A percentile compares a stretch with the other conserved stretches of the same genome.
Evolutionary conservation across 2,797 vertebrate genomes (phyloP).

Genomic region (Acipenser oxyrinchus): DNA sequence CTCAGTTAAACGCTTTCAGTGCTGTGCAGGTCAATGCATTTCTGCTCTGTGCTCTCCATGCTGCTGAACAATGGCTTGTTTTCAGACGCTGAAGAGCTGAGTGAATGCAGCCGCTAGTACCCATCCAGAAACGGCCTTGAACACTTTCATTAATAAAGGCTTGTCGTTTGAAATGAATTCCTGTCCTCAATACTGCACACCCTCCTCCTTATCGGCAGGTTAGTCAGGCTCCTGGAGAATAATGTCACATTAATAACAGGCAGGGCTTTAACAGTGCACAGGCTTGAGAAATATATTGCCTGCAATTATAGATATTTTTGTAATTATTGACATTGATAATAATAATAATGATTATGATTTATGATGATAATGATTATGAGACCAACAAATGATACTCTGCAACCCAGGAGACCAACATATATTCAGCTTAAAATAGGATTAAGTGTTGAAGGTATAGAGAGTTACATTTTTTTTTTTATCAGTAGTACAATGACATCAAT

Average conservation of each 20-base stretch:
- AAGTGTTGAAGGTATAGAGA: too few species aligned
- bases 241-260: conserved; percentile 44
- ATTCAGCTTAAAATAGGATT: too few species aligned
- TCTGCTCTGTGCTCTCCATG: conserved; percentile 48
- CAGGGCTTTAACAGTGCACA: conserved; percentile 25
- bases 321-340: background rate
- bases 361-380: too few species aligned
- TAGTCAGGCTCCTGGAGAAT: conserved; percentile 43
- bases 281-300: conserved; percentile 22
- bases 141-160: conserved; percentile 48
- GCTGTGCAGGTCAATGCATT: conserved; percentile 53
- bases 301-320: background rate
- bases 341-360: background rate
- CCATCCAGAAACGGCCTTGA: conserved; percentile 57
- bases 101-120: conserved; percentile 42
- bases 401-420: too few species aligned
- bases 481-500: too few species aligned
- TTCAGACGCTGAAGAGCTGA: conserved; percentile 45
- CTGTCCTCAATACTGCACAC: conserved; percentile 33
- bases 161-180: conserved; percentile 53
- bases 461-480: too few species aligned
- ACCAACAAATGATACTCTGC: too few species aligned
- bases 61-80: conserved; percentile 51
- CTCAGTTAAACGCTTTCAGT: conserved; percentile 51
- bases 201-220: conserved; percentile 37